A percentile compares a stretch with the other conserved stretches of the same genome.
Conservation (phyloP, 1,140 invertebrate genomes). For the Macrobrachium rosenbergii region DNA sequence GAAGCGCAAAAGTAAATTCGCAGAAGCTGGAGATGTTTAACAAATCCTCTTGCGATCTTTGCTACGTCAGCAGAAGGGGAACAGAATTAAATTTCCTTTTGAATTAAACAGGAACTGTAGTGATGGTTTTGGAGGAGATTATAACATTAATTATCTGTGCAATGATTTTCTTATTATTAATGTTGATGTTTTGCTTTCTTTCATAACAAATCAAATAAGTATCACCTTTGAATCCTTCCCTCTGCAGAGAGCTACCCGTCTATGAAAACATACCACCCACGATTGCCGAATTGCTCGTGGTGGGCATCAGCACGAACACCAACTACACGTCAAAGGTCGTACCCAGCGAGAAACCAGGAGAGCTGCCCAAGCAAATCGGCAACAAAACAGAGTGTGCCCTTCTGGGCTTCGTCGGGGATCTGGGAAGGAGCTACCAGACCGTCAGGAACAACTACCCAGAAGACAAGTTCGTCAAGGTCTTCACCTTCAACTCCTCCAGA, state of each 20-base stretch:
- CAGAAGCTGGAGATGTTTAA: too few relatives aligned
- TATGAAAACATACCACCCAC: conserved; percentile 40
- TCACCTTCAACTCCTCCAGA: conserved; percentile 48
- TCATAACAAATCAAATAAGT: neutral
- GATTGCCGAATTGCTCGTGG: conserved; percentile 32
- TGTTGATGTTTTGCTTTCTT: neutral
- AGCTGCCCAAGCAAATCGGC: conserved; percentile 48
- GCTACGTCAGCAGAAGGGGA: too few relatives aligned
- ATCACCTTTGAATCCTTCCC: too few relatives aligned
- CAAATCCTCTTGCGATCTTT: too few relatives aligned
- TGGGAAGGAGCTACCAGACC: conserved; percentile 38
- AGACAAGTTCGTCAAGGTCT: conserved; percentile 52
- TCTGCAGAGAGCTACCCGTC: conserved; percentile 26
- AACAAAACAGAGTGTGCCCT: conserved; percentile 55
- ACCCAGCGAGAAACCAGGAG: conserved; percentile 32
- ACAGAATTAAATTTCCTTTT: too few relatives aligned
- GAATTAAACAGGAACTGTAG: too few relatives aligned
- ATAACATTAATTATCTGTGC: neutral
- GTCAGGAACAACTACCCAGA: conserved; percentile 44
- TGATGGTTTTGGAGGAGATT: too few relatives aligned
- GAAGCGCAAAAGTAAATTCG: neutral
- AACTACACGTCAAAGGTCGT: conserved; percentile 56
- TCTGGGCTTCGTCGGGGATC: conserved; percentile 40
- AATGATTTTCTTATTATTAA: too few relatives aligned
- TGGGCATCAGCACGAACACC: conserved; percentile 55